Conservation (phyloP, 2,797 vertebrate species). For the Pangasius krempfi region DNA sequence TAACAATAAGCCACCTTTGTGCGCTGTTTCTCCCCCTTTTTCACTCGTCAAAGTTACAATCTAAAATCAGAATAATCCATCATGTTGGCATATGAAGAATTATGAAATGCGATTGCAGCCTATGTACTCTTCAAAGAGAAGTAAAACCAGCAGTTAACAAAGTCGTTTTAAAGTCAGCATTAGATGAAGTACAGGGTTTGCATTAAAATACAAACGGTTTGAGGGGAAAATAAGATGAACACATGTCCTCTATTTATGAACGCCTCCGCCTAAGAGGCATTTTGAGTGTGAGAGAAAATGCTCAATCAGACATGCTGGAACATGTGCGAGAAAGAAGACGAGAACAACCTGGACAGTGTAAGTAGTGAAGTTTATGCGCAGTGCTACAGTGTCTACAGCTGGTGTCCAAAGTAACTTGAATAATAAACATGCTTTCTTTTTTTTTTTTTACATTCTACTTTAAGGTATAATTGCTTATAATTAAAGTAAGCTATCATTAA, state of each 20-base stretch:
- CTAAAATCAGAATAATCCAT: conserved; percentile 80
- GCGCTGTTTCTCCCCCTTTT: conserved; percentile 62
- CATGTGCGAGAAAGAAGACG: not conserved
- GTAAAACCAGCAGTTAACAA: conserved; percentile 72
- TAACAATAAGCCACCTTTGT: conserved; percentile 69
- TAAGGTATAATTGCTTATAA: not conserved
- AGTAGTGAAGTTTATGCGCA: not conserved
- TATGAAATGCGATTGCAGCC: conserved; percentile 72
- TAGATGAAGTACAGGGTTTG: conserved; percentile 65
- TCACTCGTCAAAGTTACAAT: conserved; percentile 79
- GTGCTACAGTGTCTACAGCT: not conserved
- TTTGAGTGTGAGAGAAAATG: conserved; percentile 56
- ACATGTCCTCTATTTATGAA: conserved; percentile 55
- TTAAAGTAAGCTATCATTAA: not conserved
- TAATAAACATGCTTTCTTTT: not conserved
- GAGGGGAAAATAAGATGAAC: conserved; percentile 11
- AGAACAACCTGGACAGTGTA: not conserved
- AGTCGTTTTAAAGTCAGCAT: conserved; percentile 74
- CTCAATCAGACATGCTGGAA: conserved; percentile 54
- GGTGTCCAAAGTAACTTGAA: not conserved
- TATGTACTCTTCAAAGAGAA: conserved; percentile 70
- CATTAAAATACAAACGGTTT: conserved; percentile 34
- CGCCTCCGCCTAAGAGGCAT: conserved; percentile 52
- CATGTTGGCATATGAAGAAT: conserved; percentile 78
- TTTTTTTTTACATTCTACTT: not conserved